These are phyloP conservation scores for Haliaeetus albicilla DNA, from an alignment of 2,797 vertebrate genomes.

Conservation along the genomic window DNA sequence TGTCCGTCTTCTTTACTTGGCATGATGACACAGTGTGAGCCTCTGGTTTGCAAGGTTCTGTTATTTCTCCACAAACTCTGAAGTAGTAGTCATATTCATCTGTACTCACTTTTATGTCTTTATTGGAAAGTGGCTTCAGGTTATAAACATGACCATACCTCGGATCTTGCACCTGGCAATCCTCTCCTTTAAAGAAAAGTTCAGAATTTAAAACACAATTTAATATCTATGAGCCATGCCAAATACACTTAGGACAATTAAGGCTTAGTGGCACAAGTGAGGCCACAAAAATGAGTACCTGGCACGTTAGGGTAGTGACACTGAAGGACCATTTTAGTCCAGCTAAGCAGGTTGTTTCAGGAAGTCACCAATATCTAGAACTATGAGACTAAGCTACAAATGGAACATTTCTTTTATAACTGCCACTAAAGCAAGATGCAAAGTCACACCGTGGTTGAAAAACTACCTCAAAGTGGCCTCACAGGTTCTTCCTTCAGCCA, in stretches of 20 bases:
- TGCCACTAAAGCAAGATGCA: neutral
- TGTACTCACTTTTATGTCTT: constrained; percentile 71
- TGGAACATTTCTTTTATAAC: neutral
- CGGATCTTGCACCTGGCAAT: constrained; percentile 88
- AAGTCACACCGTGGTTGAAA: neutral
- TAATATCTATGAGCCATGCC: neutral
- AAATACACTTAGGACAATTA: neutral
- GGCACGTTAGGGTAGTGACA: neutral
- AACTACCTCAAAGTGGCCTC: neutral
- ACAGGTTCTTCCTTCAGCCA: neutral
- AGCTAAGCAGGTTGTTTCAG: neutral
- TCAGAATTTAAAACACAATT: neutral
- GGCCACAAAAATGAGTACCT: neutral
- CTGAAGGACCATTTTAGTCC: neutral
- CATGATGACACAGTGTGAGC: constrained; percentile 78
- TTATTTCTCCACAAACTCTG: constrained; percentile 83
- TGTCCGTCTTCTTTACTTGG: constrained; percentile 74
- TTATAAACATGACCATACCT: constrained; percentile 83
- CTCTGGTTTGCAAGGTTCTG: constrained; percentile 60
- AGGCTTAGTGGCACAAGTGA: neutral
- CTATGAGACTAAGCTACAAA: neutral
- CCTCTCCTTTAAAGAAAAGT: constrained; percentile 72
- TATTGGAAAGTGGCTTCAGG: constrained; percentile 79
- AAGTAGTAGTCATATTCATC: constrained; percentile 85
- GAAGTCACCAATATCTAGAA: neutral